Base-by-base conservation (phyloP, 2,888 invertebrate species). In the Biston stratarius region DNA sequence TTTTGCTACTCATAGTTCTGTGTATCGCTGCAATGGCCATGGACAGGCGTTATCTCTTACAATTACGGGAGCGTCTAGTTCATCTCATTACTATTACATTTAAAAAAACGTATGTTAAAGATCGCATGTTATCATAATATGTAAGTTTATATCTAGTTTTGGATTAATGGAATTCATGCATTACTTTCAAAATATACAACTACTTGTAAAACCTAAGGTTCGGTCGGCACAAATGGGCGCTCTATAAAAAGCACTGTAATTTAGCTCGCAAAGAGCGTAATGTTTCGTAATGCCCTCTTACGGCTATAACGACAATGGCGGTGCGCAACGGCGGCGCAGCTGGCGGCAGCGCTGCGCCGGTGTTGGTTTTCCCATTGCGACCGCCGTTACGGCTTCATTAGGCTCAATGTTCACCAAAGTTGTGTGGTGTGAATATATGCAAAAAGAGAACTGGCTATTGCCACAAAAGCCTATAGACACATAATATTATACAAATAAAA, bases 381-480 rank as follows among this genome's bases (percentile, higher is more conserved):
- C 86, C 85, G 85, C 83, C 83, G 82, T 89, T 87, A 89, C 87
- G 85, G 85, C 90, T 91, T 91, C 90, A 90, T 91, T 90, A 90
- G 85, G 80, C 79, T 77, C 80, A 78, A 24, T 24, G 24, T 24
- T 24, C 24, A 24, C 24, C 24, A 24, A 24, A 24, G 1, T 24
- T 24, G 38, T 38, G 9, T 38, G 38, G 38, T 38, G 38, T 6
- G 38, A 38, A 38, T 9, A 38, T 38, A 6, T 38, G 9, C 38
- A 9, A 38, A 38, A 38, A 38, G 6, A 38, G 38, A 9, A 38
- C 38, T 38, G 24, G 24, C 3, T 24, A 24, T 2, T 24, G 24
- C 24, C 24, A 24, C 24, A 3, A 24, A 24, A 24, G 24, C 24
- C 3, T 24, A 24, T 1, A 24, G 1, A 24, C 24, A 24, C 3